These are phyloP conservation scores for Donacobius atricapilla DNA, from an alignment of 2,113 vertebrate genomes.

Conservation along the genomic window DNA sequence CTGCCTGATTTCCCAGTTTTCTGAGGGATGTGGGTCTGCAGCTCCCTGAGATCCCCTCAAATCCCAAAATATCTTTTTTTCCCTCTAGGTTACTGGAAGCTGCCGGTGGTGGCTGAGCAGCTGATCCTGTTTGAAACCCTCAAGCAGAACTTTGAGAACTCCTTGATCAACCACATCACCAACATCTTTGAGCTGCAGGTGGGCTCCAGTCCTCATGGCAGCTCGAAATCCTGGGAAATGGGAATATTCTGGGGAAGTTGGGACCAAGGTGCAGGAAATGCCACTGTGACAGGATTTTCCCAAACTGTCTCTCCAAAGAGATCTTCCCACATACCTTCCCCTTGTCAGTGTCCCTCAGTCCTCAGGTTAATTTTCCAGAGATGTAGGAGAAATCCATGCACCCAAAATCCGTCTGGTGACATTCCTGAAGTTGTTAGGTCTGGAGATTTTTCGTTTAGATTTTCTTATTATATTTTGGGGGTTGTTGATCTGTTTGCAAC, in stretches of 20 bases:
- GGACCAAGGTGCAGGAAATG: rapidly evolving
- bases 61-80: neutral
- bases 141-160: slow-evolving; percentile 55
- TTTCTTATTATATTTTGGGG: neutral
- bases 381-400: neutral
- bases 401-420: neutral
- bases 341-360: neutral
- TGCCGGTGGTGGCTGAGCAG: slow-evolving; percentile 56
- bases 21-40: neutral
- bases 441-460: neutral
- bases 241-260: neutral
- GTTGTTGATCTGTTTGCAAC: neutral
- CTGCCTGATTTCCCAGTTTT: neutral
- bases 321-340: neutral
- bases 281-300: neutral
- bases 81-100: slow-evolving; percentile 12
- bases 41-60: neutral
- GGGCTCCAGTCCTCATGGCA: neutral
- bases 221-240: neutral
- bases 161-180: slow-evolving; percentile 20
- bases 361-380: neutral
- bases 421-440: neutral
- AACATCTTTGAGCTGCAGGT: slow-evolving; percentile 43
- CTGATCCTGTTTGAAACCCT: slow-evolving; percentile 59
- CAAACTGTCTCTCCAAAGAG: neutral